phyloP scores from a whole-genome alignment of 2,113 vertebrate genomes.

The Eretmodus cyanostictus region DNA sequence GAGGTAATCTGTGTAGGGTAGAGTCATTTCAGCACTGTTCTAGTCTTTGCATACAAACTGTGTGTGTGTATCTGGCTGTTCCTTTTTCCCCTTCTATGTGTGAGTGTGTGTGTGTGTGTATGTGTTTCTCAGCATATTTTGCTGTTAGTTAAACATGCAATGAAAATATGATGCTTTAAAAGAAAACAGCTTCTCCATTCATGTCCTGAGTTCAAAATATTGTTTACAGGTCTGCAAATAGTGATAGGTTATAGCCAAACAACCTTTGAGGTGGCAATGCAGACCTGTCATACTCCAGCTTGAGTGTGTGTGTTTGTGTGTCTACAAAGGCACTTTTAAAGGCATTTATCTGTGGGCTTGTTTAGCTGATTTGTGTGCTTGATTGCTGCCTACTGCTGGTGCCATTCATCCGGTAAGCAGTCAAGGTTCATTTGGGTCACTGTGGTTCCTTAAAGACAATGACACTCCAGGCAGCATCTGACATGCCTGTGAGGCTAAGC shows the following conservation, averaged over 20 bases:
- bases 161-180: conserved; percentile 13
- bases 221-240: conserved; percentile 31
- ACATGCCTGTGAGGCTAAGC: background rate
- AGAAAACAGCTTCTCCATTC: conserved; percentile 29
- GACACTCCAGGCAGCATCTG: background rate
- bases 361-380: conserved; percentile 7
- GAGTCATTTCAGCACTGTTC: background rate
- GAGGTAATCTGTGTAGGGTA: conserved; percentile 52
- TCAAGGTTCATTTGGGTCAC: conserved; percentile 6
- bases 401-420: background rate
- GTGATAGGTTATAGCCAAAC: conserved; percentile 4
- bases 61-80: background rate
- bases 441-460: background rate
- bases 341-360: background rate
- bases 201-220: conserved; percentile 6
- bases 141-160: conserved; percentile 46
- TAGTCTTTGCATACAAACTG: background rate
- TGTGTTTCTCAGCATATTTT: background rate
- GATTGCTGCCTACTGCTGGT: background rate
- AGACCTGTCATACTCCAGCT: background rate
- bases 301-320: background rate
- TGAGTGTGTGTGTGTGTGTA: background rate
- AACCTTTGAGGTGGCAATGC: background rate
- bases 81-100: background rate
- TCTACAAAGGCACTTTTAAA: background rate